Percentiles rank a stretch among this genome's conserved stretches.
Conservation (phyloP, 2,888 invertebrate species). For the Sphaerophoria rueppellii region DNA sequence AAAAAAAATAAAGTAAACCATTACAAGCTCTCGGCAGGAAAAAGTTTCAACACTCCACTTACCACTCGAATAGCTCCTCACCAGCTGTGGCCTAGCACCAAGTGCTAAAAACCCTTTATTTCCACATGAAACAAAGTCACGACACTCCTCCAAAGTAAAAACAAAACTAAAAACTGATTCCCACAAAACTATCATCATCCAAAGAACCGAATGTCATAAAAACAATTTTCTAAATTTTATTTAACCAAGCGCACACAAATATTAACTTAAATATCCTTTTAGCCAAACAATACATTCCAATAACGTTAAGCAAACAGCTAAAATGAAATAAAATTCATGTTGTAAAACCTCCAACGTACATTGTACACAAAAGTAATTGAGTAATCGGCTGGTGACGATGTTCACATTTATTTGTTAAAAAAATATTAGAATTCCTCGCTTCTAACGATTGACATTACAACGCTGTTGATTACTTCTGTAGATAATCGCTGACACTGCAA, state of each 20-base stretch:
- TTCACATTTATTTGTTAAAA: background rate
- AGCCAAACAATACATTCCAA: conserved; percentile 10
- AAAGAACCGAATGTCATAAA: background rate
- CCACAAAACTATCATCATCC: background rate
- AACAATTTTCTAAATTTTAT: conserved; percentile 13
- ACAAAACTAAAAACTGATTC: too few species aligned
- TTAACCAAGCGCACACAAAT: conserved; percentile 13
- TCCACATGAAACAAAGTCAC: too few species aligned
- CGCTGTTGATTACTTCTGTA: background rate
- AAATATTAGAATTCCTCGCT: background rate
- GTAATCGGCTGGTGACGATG: background rate
- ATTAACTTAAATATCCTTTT: conserved; percentile 29
- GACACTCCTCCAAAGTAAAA: too few species aligned
- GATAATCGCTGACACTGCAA: background rate
- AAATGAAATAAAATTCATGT: conserved; percentile 10
- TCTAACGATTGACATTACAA: background rate
- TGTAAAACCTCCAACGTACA: background rate
- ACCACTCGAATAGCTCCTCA: too few species aligned
- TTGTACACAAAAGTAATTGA: background rate
- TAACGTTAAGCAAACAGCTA: background rate
- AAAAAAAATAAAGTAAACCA: too few species aligned
- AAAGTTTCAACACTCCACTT: too few species aligned
- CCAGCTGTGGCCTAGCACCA: too few species aligned
- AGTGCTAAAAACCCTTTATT: too few species aligned
- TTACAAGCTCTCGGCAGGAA: too few species aligned